Conservation (phyloP, 1,140 invertebrate genomes). For the Drosophila lacteicornis region DNA sequence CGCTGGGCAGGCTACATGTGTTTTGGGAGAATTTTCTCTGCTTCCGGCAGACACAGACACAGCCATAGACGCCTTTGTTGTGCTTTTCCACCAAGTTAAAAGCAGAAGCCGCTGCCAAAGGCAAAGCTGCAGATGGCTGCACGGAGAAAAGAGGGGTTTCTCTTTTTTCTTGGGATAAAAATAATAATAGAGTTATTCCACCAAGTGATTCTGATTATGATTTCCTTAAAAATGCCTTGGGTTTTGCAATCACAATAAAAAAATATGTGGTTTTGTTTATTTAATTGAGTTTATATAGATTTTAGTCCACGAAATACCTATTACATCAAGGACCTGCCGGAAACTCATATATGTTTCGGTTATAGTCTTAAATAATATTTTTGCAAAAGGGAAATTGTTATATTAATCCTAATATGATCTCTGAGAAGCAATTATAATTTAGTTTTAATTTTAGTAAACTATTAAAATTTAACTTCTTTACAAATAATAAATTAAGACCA, state of each 20-base stretch:
- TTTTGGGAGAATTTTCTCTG: slow-evolving; percentile 59
- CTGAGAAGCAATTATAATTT: too few relatives aligned
- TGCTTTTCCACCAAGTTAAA: slow-evolving; percentile 44
- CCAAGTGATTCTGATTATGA: too few relatives aligned
- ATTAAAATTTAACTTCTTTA: not conserved
- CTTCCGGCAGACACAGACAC: slow-evolving; percentile 52
- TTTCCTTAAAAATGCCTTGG: too few relatives aligned
- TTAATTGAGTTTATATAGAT: not conserved
- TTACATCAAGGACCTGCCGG: too few relatives aligned
- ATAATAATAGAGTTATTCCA: not conserved
- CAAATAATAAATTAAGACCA: too few relatives aligned
- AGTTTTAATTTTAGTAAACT: not conserved
- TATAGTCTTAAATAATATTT: not conserved
- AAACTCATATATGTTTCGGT: not conserved
- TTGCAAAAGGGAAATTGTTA: not conserved
- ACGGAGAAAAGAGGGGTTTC: not conserved
- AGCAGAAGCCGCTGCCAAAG: slow-evolving; percentile 38
- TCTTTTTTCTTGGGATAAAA: not conserved
- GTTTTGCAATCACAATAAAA: too few relatives aligned
- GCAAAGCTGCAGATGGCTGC: slow-evolving; percentile 11
- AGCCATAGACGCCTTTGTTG: slow-evolving; percentile 38
- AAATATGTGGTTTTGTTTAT: too few relatives aligned
- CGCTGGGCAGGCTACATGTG: slow-evolving; percentile 45
- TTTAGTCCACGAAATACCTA: not conserved
- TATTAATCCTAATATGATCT: too few relatives aligned